Evolutionary conservation across 2,888 invertebrate species (phyloP), one percentile per base, ranked within the genome.

Genomic region (Abrostola tripartita): DNA sequence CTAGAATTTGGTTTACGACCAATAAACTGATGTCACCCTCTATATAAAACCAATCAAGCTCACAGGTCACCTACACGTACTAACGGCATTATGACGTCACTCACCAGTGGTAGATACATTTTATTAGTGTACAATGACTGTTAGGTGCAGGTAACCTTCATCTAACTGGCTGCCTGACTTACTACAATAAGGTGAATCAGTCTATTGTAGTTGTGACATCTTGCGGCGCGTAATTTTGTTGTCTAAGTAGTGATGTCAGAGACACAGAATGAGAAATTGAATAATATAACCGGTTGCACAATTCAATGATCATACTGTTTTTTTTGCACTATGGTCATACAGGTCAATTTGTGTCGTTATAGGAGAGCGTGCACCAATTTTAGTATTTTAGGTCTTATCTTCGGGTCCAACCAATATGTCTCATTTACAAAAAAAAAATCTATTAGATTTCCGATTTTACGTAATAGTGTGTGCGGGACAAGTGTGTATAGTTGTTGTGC

Each of bases 111-210:
- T 57, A 67, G 57, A 24, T 58, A 61, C 52, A 49, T 44, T 60
- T 40, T 73, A 69, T 75, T 74, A 66, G 35, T 58, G 41, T 44
- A 70, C 71, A 70, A 74, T 65, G 78, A 59, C n/a, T 42, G 41
- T 38, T 61, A 57, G 60, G 53, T 51, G 51, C 53, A 56, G 63
- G 47, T 41, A 55, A 47, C 76, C 76, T 78, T 78, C 71, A 67
- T 61, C 50, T 41, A 40, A 11, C 64, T 64, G 61, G 52, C 61
- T 74, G 62, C 49, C 56, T 62, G 41, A 42, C 54, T 51, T 60
- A 66, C 78, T 75, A 75, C 61, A 75, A 78, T 65, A 35, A 37
- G 57, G 56, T 67, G 78, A 76, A 63, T 76, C 78, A 75, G 53
- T 58, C 41, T 44, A 75, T 76, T 78, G 61, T 75, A 52, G 55